Conservation (phyloP, 2,888 invertebrate genomes). For the Eupithecia insigniata region DNA sequence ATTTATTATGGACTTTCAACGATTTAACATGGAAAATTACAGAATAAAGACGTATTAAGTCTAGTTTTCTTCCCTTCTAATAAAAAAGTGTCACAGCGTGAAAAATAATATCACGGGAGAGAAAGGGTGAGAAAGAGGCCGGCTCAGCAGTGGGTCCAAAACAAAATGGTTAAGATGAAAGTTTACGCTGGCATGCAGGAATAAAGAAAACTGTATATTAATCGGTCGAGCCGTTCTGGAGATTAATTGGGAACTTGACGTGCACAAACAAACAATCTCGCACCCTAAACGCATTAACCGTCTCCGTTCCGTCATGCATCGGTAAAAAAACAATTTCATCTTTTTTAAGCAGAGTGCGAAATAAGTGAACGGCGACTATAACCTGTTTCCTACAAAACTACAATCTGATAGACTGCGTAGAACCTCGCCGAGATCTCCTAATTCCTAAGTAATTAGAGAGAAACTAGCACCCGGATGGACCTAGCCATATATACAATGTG, state of each 20-base stretch:
- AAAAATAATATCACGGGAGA: background rate
- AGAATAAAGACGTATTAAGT: too few species aligned
- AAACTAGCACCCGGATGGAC: constrained; percentile 63
- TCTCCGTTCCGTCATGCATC: too few species aligned
- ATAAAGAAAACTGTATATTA: too few species aligned
- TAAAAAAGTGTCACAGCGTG: background rate
- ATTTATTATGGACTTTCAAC: too few species aligned
- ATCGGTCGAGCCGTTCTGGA: too few species aligned
- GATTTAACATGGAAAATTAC: too few species aligned
- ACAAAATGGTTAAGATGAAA: background rate
- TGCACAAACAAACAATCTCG: too few species aligned
- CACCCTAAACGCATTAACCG: too few species aligned
- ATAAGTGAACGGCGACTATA: background rate
- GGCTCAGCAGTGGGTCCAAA: background rate
- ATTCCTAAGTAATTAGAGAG: constrained; percentile 72
- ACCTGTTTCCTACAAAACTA: constrained; percentile 21
- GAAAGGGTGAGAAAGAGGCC: background rate
- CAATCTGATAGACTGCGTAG: constrained; percentile 33
- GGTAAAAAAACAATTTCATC: background rate
- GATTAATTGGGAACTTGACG: too few species aligned
- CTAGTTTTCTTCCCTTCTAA: too few species aligned
- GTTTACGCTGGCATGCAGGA: background rate
- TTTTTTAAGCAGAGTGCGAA: background rate
- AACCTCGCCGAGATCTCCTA: constrained; percentile 66
- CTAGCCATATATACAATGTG: constrained; percentile 49